phyloP scores from a whole-genome alignment of 1,140 invertebrate genomes.

The Heterodera schachtii region DNA sequence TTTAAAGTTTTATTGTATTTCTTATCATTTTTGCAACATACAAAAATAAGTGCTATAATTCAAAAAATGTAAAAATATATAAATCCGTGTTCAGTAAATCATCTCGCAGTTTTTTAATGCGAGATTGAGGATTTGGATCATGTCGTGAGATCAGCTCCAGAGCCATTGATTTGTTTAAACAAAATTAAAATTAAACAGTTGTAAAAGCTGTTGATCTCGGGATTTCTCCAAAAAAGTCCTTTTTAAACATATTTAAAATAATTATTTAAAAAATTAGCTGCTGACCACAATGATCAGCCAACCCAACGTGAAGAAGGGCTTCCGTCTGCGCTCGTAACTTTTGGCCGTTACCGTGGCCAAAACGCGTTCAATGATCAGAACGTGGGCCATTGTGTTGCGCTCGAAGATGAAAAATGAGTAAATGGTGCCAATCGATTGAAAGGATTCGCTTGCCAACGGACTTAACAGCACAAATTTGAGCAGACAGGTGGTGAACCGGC shows the following conservation, averaged over 20 bases:
- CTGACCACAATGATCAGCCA: constrained; percentile 13
- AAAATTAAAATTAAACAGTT: constrained; percentile 1
- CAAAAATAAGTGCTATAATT: too few relatives aligned
- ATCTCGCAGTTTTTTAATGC: too few relatives aligned
- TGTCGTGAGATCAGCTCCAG: too few relatives aligned
- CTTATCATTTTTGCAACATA: too few relatives aligned
- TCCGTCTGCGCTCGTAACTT: background rate
- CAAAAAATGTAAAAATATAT: too few relatives aligned
- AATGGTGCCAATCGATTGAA: background rate
- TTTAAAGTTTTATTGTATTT: too few relatives aligned
- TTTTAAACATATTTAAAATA: background rate
- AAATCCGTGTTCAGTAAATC: too few relatives aligned
- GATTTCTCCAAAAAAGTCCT: too few relatives aligned
- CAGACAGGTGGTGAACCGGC: background rate
- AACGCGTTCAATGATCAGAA: constrained; percentile 21
- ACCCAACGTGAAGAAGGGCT: background rate
- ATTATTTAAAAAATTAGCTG: background rate
- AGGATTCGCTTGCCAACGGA: background rate
- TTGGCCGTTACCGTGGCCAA: constrained; percentile 8
- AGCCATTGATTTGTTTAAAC: background rate
- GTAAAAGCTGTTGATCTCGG: too few relatives aligned
- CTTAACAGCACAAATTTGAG: background rate
- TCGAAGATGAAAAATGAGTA: background rate
- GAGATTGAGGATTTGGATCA: too few relatives aligned
- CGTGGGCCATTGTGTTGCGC: constrained; percentile 11